A percentile compares a stretch with the other conserved stretches of the same genome.
Conservation (phyloP, 1,140 invertebrate genomes). For the Latrodectus geometricus region DNA sequence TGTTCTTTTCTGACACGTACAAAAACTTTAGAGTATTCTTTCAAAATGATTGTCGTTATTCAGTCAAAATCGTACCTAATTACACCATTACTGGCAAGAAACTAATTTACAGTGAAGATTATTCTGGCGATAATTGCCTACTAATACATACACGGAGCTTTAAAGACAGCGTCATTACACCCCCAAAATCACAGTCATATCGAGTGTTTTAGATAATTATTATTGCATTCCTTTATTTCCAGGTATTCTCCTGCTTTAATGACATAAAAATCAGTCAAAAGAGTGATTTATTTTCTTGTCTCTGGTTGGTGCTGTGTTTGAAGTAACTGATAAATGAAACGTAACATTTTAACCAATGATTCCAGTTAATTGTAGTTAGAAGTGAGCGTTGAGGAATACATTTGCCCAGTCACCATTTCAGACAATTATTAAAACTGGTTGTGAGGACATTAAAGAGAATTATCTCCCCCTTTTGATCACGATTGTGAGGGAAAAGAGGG, state of each 20-base stretch:
- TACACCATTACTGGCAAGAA: slow-evolving; percentile 26
- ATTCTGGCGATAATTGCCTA: slow-evolving; percentile 42
- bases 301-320: not conserved
- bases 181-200: not conserved
- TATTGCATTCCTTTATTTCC: slow-evolving; percentile 27
- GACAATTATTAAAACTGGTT: slow-evolving; percentile 49
- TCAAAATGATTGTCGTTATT: slow-evolving; percentile 5
- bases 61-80: slow-evolving; percentile 30
- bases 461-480: slow-evolving; percentile 36
- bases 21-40: not conserved
- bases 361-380: slow-evolving; percentile 36
- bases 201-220: slow-evolving; percentile 51
- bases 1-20: not conserved
- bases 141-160: slow-evolving; percentile 19
- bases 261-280: not conserved
- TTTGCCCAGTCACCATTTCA: not conserved
- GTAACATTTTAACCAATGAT: slow-evolving; percentile 44
- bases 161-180: slow-evolving; percentile 5
- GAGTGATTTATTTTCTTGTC: not conserved
- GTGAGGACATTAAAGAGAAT: slow-evolving; percentile 27
- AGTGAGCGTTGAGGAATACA: slow-evolving; percentile 13
- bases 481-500: slow-evolving; percentile 19
- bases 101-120: slow-evolving; percentile 29
- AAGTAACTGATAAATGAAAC: not conserved
- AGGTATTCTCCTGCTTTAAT: slow-evolving; percentile 4